Conservation (phyloP, 2,113 vertebrate genomes). For the Tinamus guttatus region DNA sequence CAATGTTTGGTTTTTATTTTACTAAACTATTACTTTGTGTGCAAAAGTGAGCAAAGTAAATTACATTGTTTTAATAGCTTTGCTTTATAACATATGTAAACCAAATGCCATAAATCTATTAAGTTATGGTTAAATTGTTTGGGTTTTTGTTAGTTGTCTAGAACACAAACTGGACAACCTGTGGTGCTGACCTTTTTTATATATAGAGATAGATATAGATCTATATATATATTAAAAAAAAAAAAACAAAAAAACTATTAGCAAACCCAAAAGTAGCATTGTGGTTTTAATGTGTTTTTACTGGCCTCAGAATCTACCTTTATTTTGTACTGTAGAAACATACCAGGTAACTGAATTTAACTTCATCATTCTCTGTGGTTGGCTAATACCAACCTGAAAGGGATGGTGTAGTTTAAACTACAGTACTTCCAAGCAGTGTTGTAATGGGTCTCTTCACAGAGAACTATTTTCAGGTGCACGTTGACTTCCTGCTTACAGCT, state of each 20-base stretch:
- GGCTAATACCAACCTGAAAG: constrained; percentile 54
- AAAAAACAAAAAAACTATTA: constrained; percentile 8
- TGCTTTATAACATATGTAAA: constrained; percentile 77
- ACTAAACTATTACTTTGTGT: constrained; percentile 65
- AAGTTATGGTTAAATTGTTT: constrained; percentile 76
- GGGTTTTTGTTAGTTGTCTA: constrained; percentile 76
- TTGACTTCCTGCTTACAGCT: constrained; percentile 80
- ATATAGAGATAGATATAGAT: constrained; percentile 58
- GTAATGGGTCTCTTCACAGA: constrained; percentile 69
- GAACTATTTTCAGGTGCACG: constrained; percentile 81
- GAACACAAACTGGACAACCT: constrained; percentile 68
- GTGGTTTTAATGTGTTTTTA: constrained; percentile 80
- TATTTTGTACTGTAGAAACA: constrained; percentile 84
- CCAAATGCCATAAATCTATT: constrained; percentile 84
- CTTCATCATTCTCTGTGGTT: constrained; percentile 56
- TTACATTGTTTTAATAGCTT: constrained; percentile 77
- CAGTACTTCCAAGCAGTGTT: constrained; percentile 81
- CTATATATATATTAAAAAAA: not conserved
- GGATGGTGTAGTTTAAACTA: constrained; percentile 54
- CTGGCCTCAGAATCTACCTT: constrained; percentile 83
- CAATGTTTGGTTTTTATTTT: constrained; percentile 75
- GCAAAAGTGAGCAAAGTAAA: constrained; percentile 78
- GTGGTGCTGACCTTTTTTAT: constrained; percentile 84
- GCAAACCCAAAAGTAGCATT: constrained; percentile 81
- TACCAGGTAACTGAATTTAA: constrained; percentile 79